These are phyloP conservation scores for Phalanger gymnotis DNA, from an alignment of 2,797 vertebrate species.

Conservation along the genomic window DNA sequence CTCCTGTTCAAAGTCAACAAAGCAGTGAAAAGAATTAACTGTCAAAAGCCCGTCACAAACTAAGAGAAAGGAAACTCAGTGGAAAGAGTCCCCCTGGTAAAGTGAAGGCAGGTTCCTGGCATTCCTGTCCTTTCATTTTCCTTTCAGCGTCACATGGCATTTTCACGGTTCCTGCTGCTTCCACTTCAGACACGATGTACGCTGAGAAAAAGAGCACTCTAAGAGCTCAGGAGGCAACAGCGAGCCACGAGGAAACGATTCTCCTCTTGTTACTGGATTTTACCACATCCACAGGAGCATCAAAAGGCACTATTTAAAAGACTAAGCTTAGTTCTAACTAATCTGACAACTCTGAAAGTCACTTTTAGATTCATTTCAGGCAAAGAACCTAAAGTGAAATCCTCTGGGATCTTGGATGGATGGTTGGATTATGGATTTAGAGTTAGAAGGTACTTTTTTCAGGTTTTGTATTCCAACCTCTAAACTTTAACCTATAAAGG, in stretches of 20 bases:
- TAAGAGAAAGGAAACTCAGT: too few relatives aligned
- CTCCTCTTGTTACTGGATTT: neutral
- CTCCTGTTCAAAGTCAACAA: too few relatives aligned
- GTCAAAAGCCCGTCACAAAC: too few relatives aligned
- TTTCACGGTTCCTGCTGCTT: too few relatives aligned
- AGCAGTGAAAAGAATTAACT: too few relatives aligned
- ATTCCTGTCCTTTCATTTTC: too few relatives aligned
- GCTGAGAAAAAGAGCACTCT: too few relatives aligned
- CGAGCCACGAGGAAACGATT: neutral
- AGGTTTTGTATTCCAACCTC: neutral
- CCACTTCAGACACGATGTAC: too few relatives aligned
- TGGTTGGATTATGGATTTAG: neutral
- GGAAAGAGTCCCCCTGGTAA: too few relatives aligned
- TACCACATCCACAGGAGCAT: neutral
- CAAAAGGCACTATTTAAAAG: neutral
- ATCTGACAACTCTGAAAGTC: neutral
- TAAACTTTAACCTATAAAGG: slow-evolving; percentile 10
- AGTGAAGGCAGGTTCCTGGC: too few relatives aligned
- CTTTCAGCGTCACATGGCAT: too few relatives aligned
- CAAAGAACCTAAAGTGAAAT: neutral
- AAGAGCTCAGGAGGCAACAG: too few relatives aligned
- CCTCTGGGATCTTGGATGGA: neutral
- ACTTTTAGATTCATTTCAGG: neutral
- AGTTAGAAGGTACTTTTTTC: neutral
- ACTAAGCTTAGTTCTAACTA: neutral